These are phyloP conservation scores for Setipinna tenuifilis DNA, from an alignment of 2,797 vertebrate genomes.

Conservation along the genomic window DNA sequence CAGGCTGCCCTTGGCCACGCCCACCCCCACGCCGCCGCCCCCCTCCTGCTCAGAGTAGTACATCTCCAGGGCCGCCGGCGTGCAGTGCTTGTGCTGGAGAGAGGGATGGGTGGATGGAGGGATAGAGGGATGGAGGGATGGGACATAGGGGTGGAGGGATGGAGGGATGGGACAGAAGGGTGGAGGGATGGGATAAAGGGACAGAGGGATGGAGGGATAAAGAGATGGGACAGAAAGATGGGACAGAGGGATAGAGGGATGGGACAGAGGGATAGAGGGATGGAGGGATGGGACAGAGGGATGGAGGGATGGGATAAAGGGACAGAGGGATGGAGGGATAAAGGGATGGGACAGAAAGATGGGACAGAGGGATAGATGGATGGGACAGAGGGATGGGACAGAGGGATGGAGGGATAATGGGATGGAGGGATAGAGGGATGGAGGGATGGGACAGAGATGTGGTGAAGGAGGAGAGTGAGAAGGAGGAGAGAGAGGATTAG, in stretches of 20 bases:
- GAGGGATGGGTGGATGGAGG: neutral
- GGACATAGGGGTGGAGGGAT: neutral
- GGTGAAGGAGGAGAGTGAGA: no score
- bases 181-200: no score
- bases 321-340: neutral
- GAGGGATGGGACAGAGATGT: neutral
- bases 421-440: neutral
- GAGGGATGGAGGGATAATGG: neutral
- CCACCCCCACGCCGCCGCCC: conserved; percentile 34
- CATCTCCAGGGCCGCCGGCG: conserved; percentile 83
- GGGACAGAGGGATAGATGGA: neutral
- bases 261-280: neutral
- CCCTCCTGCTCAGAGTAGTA: conserved; percentile 83
- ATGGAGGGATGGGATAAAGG: neutral
- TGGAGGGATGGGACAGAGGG: neutral
- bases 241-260: neutral
- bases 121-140: neutral
- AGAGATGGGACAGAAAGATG: neutral
- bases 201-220: no score
- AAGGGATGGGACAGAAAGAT: neutral
- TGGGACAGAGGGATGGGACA: neutral
- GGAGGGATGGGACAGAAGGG: no score
- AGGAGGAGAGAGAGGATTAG: neutral
- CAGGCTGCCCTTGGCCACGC: conserved; percentile 62
- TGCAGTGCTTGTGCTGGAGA: conserved; percentile 81